Base-by-base conservation (phyloP, 2,113 vertebrate species). In the Paracanthobrama guichenoti region DNA sequence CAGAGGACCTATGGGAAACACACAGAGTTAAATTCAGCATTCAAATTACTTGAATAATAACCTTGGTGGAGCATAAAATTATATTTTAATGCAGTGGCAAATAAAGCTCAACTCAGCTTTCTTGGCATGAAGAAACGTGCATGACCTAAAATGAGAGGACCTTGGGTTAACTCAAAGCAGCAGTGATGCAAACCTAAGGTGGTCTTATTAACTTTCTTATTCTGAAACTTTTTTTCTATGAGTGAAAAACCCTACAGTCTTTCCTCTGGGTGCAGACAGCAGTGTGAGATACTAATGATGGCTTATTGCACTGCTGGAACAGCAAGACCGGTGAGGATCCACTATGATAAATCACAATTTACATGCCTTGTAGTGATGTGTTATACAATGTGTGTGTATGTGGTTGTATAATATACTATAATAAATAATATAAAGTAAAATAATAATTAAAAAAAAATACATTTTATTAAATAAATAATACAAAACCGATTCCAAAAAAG, bases 1-100 rank as follows among this genome's bases (percentile, higher is more conserved):
- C 5, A 86, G 84, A 59, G 89, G 90, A 0, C 2, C 95, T 96
- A 87, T 64, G 76, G 82, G 87, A 22, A 22, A 83, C 73, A 71
- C 55, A 44, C 11, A 81, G 18, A 75, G 55, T 66, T 6, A 46
- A 83, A 64, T 55, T 7, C 46, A 35, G 35, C 35, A 72, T 69
- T 74, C 31, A 26, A n/a, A 35, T 67, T 55, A 22, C 67, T 11
- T 39, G 44, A 66, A 10, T 14, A 59, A 74, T 62, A 2, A 6
- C 48, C 4, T 26, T 39, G 26, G 20, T 4, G 6, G 44, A 28
- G n/a, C 62, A 57, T 60, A 35, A 71, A 5, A 9, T 0, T 2
- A 60, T 9, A 24, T 35, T 55, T 28, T 22, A 72, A 35, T 60
- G 24, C 24, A 53, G 20, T 55, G 46, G 50, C 55, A 62, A 42